Evolutionary conservation across 2,888 invertebrate species (phyloP), one percentile per base, ranked within the genome.

Genomic region (Drosophila paranaensis): DNA sequence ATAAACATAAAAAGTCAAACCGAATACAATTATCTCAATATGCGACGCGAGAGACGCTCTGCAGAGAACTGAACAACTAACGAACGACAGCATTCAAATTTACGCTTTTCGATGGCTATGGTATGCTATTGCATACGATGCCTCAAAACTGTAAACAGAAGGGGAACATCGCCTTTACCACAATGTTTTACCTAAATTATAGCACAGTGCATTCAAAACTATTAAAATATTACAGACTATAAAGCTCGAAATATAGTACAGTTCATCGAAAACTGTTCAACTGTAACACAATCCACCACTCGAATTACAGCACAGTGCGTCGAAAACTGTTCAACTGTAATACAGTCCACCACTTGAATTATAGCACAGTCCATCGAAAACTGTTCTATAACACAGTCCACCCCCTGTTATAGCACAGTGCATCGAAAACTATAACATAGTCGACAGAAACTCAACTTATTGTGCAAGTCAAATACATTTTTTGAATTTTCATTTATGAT

Each of bases 21-120:
- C 13, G 11, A 54, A 37, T 54, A 33, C 60, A 30, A 48, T 42
- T 51, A 60, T 43, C 51, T 67, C 16, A 51, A 61, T 64, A 74
- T 74, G 66, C 79, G 74, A 51, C 46, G 71, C 67, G 60, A 54
- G 16, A 66, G 66, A 67, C 71, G 40, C 48, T 58, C 71, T 30
- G 4, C 35, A 11, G 16, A 8, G 61, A 62, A 77, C 77, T 77
- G 71, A 77, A 57, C 58, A 56, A 25, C 53, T n/a, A 14, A 35
- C 10, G 42, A 51, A n/a, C 40, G 3, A 16, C n/a, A 39, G 30
- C 53, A 43, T 39, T 63, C 35, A 6, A 60, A 46, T 39, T 55
- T 50, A 57, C 14, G 43, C 42, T 37, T 30, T 30, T 16, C n/a
- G 39, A 20, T 43, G 48, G 27, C 3, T 9, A 27, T 27, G 8